These are phyloP conservation scores for Spinibarbus caldwelli DNA, from an alignment of 2,797 vertebrate species.

Conservation along the genomic window DNA sequence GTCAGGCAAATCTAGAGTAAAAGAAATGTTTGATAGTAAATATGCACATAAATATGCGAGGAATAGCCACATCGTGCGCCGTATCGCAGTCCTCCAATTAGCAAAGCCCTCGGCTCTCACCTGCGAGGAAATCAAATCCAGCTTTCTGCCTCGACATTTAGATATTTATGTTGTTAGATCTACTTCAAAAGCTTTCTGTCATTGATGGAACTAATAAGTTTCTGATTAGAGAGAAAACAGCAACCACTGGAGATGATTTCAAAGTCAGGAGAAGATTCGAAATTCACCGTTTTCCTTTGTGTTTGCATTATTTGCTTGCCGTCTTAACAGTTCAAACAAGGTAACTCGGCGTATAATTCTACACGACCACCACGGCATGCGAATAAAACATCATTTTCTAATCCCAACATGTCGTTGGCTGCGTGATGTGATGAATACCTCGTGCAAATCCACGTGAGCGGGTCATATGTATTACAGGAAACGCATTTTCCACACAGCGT, in stretches of 20 bases:
- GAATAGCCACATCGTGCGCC: constrained; percentile 31
- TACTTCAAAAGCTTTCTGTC: constrained; percentile 58
- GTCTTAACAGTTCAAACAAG: constrained; percentile 54
- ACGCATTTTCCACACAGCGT: background rate
- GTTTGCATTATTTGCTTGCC: constrained; percentile 50
- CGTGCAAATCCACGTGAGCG: background rate
- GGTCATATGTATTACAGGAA: background rate
- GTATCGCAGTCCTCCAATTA: constrained; percentile 54
- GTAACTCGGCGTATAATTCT: background rate
- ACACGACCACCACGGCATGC: background rate
- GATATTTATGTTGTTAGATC: constrained; percentile 63
- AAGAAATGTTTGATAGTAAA: constrained; percentile 62
- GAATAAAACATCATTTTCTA: constrained; percentile 10
- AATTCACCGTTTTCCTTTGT: constrained; percentile 53
- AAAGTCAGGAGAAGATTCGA: constrained; percentile 62
- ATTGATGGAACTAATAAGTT: constrained; percentile 60
- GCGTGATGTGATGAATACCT: constrained; percentile 4
- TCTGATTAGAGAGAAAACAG: constrained; percentile 54
- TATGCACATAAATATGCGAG: constrained; percentile 61
- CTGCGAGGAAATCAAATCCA: constrained; percentile 51
- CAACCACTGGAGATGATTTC: constrained; percentile 48
- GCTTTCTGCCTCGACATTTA: constrained; percentile 48
- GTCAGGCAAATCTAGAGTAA: constrained; percentile 60
- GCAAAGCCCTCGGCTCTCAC: constrained; percentile 51
- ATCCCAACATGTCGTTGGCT: constrained; percentile 18